phyloP scores from a whole-genome alignment of 2,888 invertebrate species.

The Taenaris catops region DNA sequence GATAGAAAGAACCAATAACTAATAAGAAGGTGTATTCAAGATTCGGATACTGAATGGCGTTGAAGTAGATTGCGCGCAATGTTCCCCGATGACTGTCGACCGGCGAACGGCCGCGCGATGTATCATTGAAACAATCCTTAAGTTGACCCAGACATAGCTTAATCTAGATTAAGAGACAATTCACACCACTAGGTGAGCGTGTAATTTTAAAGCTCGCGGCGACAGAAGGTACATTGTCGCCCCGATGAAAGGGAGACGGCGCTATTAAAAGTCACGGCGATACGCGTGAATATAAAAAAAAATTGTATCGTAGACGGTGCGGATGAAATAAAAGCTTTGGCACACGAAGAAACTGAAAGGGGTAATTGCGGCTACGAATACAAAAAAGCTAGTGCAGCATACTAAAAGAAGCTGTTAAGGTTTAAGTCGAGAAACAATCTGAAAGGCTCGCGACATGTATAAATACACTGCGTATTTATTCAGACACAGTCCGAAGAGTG shows the following conservation, averaged over 20 bases:
- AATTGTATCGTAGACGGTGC: constrained; percentile 43
- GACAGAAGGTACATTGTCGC: constrained; percentile 32
- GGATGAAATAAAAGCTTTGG: constrained; percentile 60
- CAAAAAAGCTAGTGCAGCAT: constrained; percentile 54
- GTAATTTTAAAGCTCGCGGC: constrained; percentile 38
- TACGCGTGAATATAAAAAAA: constrained; percentile 44
- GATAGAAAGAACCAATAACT: no score
- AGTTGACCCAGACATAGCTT: no score
- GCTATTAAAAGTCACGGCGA: constrained; percentile 57
- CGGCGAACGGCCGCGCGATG: no score
- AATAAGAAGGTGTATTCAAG: no score
- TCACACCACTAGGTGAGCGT: constrained; percentile 39
- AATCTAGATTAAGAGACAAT: constrained; percentile 57
- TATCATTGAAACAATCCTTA: no score
- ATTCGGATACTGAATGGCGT: no score
- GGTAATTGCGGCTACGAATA: constrained; percentile 63
- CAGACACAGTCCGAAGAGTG: constrained; percentile 27
- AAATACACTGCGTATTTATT: constrained; percentile 38
- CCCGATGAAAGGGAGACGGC: constrained; percentile 46
- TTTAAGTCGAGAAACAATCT: constrained; percentile 45
- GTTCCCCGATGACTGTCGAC: no score
- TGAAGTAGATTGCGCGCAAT: no score
- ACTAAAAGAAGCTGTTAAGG: constrained; percentile 59
- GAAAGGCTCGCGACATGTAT: constrained; percentile 38
- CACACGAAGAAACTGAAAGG: constrained; percentile 53